Base-by-base conservation (phyloP, 1,140 invertebrate species). In the Drosophila tani region DNA sequence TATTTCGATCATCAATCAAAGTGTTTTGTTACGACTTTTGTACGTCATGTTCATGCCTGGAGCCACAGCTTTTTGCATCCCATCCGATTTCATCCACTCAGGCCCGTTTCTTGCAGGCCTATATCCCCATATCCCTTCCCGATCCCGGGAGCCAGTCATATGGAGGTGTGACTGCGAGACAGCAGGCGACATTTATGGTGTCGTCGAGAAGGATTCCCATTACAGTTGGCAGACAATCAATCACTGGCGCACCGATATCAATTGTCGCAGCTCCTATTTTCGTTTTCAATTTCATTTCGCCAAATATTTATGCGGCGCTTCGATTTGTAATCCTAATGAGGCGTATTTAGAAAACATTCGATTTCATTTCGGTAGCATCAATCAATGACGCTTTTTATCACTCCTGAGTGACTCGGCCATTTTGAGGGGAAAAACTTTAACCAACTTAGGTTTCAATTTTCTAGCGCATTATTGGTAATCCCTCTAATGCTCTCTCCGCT, bases 1-100 rank as follows among this genome's bases (percentile, higher is more conserved):
- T 57, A 75, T 84, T 88, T 79, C 81, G 79, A 88, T 88, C 84
- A 88, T 88, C 84, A 88, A 88, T 88, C 84, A 88, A 88, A 88
- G 85, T 88, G 84, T 88, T 88, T 88, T 81, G 84, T 88, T 88
- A 84, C 84, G 81, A 88, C 78, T 88, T 90, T 84, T 62, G 75
- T 88, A 79, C 79, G 84, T 90, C 85, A 90, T 88, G 84, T 88
- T 50, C 74, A 77, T 77, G 73, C 56, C 75, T 29, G 15, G 56
- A 67, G 63, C 21, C 69, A 62, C 41, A 49, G 56, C 63, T 64
- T 51, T 66, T 70, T 70, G 67, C 67, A 70, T 68, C 46, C 49
- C 64, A 70, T 45, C 27, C 29, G 27, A 40, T 41, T 53, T 50
- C n/a, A 24, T 41, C 38, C 49, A 41, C 15, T 24, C 35, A 32